Base-by-base conservation (phyloP, 2,888 invertebrate genomes). In the Andrena fulva region DNA sequence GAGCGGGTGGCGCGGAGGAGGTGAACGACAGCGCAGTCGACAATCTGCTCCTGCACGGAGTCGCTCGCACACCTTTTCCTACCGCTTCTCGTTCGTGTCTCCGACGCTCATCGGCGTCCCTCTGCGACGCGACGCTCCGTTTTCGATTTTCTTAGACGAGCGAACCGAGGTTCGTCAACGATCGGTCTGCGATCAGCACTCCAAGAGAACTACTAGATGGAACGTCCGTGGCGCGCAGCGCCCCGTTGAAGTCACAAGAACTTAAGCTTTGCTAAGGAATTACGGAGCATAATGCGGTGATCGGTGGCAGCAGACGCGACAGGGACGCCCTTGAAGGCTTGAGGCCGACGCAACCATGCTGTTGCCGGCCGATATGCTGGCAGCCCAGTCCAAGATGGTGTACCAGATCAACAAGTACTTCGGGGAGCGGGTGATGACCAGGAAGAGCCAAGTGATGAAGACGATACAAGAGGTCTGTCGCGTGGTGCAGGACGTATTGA, bases 401-500 rank as follows among this genome's bases (percentile, higher is more conserved):
- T 99, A 98, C 95, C 99, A 99, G 94, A 96, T 99, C 95, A 98
- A 98, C 95, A 98, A 98, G 94, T 99, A 97, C 94, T 98, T 97
- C 95, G 97, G 97, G 89, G 98, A 99, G 93, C 96, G 98, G 82
- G 99, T 99, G 85, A 97, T 98, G 94, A 95, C 96, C 89, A 95
- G 99, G 73, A 98, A 98, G 95, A 96, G 96, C 87, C 97, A 97
- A 90, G 97, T 98, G 89, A 96, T 97, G 85, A 98, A 98, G 92
- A 97, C 98, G 8, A 97, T 98, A 66, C 97, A 98, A 84, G 98
- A 98, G 93, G 97, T 98, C 84, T 98, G 98, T 93, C 96, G 98
- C 92, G 97, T 98, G 85, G 98, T 99, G 31, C 98, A 98, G 94
- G 98, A 99, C 93, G 98, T 99, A 5, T 95, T 99, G 87, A 98